Conservation (phyloP, 2,113 vertebrate genomes). For the Aptenodytes forsteri region DNA sequence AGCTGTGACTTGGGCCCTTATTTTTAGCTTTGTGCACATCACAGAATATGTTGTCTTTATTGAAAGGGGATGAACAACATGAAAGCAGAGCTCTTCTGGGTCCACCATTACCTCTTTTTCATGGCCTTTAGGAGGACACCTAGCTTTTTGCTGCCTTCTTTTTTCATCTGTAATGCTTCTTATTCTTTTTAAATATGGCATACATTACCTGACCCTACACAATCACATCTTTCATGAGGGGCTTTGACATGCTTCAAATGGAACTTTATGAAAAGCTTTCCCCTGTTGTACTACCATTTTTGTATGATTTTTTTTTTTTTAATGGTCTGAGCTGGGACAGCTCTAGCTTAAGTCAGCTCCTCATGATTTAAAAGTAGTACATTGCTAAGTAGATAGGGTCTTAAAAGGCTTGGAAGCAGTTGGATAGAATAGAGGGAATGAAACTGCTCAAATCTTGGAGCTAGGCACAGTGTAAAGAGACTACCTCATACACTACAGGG, state of each 20-base stretch:
- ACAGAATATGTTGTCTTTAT: no score
- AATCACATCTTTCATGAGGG: not conserved
- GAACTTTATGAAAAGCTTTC: not conserved
- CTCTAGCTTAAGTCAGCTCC: not conserved
- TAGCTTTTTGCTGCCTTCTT: not conserved
- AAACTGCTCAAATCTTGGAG: not conserved
- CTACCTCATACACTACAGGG: not conserved
- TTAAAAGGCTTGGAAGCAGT: not conserved
- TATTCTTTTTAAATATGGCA: not conserved
- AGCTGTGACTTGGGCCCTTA: not conserved
- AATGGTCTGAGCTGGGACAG: not conserved
- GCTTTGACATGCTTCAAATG: not conserved
- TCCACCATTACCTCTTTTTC: not conserved
- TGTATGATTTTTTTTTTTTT: not conserved
- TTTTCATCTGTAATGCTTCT: no score
- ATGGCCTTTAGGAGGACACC: not conserved
- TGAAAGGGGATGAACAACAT: not conserved
- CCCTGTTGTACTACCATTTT: not conserved
- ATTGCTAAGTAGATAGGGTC: not conserved
- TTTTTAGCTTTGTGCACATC: not conserved
- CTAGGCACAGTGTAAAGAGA: not conserved
- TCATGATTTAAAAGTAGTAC: not conserved
- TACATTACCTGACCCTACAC: not conserved
- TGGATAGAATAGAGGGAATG: not conserved
- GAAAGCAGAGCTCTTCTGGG: not conserved